phyloP scores from a whole-genome alignment of 2,113 vertebrate species.

The Oreochromis aureus region DNA sequence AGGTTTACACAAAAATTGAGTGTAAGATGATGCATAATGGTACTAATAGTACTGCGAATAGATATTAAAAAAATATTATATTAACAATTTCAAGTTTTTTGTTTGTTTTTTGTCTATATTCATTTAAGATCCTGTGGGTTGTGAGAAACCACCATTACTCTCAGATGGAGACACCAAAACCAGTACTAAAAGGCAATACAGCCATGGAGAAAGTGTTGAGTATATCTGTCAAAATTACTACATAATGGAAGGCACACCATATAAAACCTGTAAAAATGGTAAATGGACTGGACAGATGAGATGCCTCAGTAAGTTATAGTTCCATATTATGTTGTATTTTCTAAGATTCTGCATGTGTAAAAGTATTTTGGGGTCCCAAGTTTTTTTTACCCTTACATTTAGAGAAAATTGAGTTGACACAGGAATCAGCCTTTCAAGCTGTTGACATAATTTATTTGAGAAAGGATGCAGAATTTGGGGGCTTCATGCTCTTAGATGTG shows the following conservation, averaged over 20 bases:
- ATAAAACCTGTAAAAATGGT: background rate
- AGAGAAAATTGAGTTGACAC: background rate
- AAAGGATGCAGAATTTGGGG: background rate
- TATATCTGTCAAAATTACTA: background rate
- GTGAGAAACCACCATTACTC: background rate
- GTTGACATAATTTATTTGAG: background rate
- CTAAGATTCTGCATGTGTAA: background rate
- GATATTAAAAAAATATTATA: background rate
- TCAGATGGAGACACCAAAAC: background rate
- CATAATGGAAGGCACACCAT: background rate
- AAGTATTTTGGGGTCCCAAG: background rate
- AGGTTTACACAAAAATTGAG: background rate
- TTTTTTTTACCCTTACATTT: background rate
- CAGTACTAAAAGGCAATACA: rapidly evolving
- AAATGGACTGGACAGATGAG: background rate
- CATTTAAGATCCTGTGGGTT: background rate
- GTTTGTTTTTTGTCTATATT: background rate
- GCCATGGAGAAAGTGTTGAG: background rate
- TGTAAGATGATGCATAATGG: background rate
- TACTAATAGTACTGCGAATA: background rate
- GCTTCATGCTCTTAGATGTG: background rate
- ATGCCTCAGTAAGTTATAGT: background rate
- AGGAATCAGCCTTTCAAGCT: background rate
- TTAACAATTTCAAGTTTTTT: background rate
- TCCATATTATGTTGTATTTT: background rate